phyloP scores from a whole-genome alignment of 2,888 invertebrate genomes.

The Aporophyla lueneburgensis region DNA sequence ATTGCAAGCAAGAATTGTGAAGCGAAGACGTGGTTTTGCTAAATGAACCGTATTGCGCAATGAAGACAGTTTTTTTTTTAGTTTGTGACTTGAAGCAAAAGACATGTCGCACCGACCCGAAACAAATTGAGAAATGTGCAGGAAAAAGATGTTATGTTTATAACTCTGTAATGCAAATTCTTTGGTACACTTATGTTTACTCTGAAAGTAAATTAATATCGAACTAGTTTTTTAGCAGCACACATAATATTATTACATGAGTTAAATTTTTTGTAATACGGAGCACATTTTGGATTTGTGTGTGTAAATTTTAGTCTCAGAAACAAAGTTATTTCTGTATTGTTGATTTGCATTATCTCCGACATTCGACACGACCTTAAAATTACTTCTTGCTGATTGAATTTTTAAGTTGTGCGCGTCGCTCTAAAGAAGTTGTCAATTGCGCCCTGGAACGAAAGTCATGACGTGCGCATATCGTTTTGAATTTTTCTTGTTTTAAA shows the following conservation, averaged over 20 bases:
- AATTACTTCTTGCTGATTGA: not conserved
- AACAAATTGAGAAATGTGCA: not conserved
- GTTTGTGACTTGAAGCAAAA: not conserved
- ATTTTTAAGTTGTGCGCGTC: too few relatives aligned
- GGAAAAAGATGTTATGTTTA: not conserved
- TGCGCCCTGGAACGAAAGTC: too few relatives aligned
- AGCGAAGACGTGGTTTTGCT: not conserved
- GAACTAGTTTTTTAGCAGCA: not conserved
- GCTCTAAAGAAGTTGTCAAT: too few relatives aligned
- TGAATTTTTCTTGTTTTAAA: too few relatives aligned
- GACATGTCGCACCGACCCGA: not conserved
- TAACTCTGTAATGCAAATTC: not conserved
- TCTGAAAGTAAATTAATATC: not conserved
- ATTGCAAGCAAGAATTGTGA: conserved; percentile 7
- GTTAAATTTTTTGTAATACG: not conserved
- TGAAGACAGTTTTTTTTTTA: too few relatives aligned
- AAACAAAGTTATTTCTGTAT: not conserved
- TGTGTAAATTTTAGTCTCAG: not conserved
- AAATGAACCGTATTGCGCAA: not conserved
- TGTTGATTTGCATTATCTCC: not conserved
- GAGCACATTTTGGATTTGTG: not conserved
- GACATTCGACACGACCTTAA: not conserved
- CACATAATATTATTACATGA: not conserved
- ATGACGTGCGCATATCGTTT: too few relatives aligned
- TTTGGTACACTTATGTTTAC: not conserved